These are phyloP conservation scores for Chironex yamaguchii DNA, from an alignment of 30 jellyfish, hydroid and myxozoan genomes.

Conservation along the genomic window DNA sequence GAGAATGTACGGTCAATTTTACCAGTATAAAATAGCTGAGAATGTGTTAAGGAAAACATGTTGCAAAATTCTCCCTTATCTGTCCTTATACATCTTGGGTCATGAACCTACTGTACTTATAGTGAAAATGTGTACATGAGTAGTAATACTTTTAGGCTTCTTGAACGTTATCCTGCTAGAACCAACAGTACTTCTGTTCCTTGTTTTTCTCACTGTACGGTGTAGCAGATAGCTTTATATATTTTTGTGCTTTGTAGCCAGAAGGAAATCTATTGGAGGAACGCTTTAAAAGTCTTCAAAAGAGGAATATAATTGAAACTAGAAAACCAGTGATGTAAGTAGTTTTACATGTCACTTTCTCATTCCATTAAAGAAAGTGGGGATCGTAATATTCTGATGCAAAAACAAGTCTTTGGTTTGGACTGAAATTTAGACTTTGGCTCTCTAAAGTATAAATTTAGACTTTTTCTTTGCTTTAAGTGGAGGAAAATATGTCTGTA, in stretches of 20 bases:
- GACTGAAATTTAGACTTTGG: not conserved
- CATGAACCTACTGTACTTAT: no score
- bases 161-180: no score
- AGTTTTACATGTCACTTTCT: no score
- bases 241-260: conserved; percentile 59
- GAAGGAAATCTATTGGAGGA: conserved; percentile 91
- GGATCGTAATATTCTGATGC: not conserved
- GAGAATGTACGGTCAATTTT: not conserved
- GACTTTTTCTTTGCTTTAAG: not conserved
- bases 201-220: not conserved
- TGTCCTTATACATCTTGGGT: no score
- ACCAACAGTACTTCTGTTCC: no score
- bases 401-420: not conserved
- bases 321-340: conserved; percentile 88
- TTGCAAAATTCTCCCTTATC: no score
- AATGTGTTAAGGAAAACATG: no score
- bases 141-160: no score
- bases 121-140: no score
- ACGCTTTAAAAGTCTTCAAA: conserved; percentile 85
- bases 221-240: not conserved
- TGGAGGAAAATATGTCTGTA: no score
- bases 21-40: no score
- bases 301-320: conserved; percentile 81
- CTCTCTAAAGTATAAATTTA: not conserved
- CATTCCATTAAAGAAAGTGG: not conserved